Conservation (phyloP, 2,888 invertebrate species). For the Caenorhabditis sinica region DNA sequence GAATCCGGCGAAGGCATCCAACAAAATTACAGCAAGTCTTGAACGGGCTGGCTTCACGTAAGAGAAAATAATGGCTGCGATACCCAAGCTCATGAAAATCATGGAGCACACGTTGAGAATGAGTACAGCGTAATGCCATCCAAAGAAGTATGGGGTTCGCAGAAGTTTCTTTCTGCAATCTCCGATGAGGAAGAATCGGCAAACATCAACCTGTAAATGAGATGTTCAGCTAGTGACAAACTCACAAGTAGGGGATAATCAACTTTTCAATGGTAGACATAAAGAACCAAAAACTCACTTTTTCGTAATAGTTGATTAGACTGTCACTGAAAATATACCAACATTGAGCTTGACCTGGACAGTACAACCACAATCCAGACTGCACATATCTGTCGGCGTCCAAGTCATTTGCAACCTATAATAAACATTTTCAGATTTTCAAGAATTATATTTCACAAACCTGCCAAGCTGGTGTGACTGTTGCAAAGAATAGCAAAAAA, state of each 20-base stretch:
- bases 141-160: conserved; percentile 83
- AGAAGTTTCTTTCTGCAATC: conserved; percentile 83
- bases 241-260: not conserved
- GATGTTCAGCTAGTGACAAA: not conserved
- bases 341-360: conserved; percentile 77
- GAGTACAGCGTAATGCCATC: conserved; percentile 83
- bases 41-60: conserved; percentile 69
- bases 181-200: conserved; percentile 82
- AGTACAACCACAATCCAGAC: conserved; percentile 82
- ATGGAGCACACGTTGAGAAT: conserved; percentile 77
- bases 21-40: conserved; percentile 66
- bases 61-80: conserved; percentile 70
- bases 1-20: conserved; percentile 62
- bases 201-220: conserved; percentile 78
- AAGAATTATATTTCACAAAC: conserved; percentile 52
- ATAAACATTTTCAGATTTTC: not conserved
- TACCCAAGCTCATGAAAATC: conserved; percentile 64
- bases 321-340: conserved; percentile 83
- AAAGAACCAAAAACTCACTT: conserved; percentile 56
- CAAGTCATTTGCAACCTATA: conserved; percentile 81
- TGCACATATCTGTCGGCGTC: conserved; percentile 79
- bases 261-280: not conserved
- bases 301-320: conserved; percentile 82
- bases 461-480: conserved; percentile 83
- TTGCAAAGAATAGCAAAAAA: conserved; percentile 77